A percentile compares a stretch with the other conserved stretches of the same genome.
Conservation (phyloP, 2,797 vertebrate genomes). For the Falco concolor region DNA sequence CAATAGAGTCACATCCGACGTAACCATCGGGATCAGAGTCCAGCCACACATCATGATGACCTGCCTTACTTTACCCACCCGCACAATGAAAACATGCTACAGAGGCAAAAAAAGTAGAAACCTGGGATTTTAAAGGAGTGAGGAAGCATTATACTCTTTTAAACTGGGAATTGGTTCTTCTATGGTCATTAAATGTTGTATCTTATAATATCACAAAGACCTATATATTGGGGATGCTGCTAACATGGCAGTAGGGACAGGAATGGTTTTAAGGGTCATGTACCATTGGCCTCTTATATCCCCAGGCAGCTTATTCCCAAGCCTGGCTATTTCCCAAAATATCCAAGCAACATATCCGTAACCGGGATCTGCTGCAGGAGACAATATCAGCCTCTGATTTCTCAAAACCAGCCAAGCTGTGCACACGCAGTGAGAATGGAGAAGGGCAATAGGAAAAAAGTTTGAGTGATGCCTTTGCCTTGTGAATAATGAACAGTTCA, state of each 20-base stretch:
- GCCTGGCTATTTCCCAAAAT: not conserved
- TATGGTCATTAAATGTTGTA: not conserved
- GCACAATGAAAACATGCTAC: not conserved
- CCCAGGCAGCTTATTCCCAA: not conserved
- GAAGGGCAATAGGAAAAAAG: conserved; percentile 75
- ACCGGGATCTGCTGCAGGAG: not conserved
- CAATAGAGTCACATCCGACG: not conserved
- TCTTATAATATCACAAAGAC: not conserved
- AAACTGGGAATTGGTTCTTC: not conserved
- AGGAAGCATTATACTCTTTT: not conserved
- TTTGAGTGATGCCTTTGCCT: conserved; percentile 92
- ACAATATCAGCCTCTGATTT: conserved; percentile 52
- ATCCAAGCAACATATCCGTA: not conserved
- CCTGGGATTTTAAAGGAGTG: not conserved
- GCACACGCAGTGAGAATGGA: conserved; percentile 59
- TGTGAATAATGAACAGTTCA: conserved; percentile 95
- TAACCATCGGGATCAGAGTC: not conserved
- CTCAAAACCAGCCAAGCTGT: conserved; percentile 62
- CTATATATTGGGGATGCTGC: not conserved
- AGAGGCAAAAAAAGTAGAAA: not conserved
- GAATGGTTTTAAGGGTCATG: not conserved
- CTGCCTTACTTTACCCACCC: not conserved
- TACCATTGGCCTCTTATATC: not conserved
- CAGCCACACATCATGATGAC: not conserved
- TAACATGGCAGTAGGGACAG: not conserved